Evolutionary conservation across 2,888 invertebrate genomes (phyloP).

Genomic region (Synergus itoensis): DNA sequence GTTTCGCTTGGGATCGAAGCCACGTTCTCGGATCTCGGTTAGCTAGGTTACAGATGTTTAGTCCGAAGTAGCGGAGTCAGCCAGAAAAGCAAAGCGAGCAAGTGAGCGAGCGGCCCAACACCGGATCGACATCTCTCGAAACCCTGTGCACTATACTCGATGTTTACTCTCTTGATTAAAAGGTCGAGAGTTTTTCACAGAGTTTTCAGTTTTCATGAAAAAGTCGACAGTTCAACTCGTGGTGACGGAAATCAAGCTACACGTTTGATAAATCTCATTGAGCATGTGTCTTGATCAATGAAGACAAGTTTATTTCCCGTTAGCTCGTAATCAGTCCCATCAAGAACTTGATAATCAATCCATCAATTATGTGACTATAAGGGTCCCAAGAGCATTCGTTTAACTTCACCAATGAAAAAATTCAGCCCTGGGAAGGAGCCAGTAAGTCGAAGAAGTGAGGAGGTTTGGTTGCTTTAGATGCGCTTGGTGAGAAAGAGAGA

Average conservation of each 20-base stretch:
- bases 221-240: not conserved
- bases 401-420: constrained; percentile 32
- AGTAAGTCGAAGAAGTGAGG: constrained; percentile 16
- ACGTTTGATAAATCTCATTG: not conserved
- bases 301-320: constrained; percentile 36
- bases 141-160: constrained; percentile 48
- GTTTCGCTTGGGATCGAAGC: constrained; percentile 50
- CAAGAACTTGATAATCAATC: constrained; percentile 38
- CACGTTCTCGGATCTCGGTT: constrained; percentile 56
- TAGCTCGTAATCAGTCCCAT: constrained; percentile 12
- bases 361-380: constrained; percentile 13
- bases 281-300: constrained; percentile 7
- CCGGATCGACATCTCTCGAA: constrained; percentile 27
- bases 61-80: constrained; percentile 53
- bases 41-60: constrained; percentile 59
- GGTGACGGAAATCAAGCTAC: not conserved
- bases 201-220: not conserved
- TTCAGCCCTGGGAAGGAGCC: constrained; percentile 18
- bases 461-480: constrained; percentile 49
- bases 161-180: constrained; percentile 43
- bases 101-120: constrained; percentile 4
- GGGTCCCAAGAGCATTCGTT: constrained; percentile 31
- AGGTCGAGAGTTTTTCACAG: constrained; percentile 43
- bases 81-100: constrained; percentile 45
- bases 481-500: constrained; percentile 52